Base-by-base conservation (phyloP, 1,140 invertebrate species). In the Zeugodacus cucurbitae region DNA sequence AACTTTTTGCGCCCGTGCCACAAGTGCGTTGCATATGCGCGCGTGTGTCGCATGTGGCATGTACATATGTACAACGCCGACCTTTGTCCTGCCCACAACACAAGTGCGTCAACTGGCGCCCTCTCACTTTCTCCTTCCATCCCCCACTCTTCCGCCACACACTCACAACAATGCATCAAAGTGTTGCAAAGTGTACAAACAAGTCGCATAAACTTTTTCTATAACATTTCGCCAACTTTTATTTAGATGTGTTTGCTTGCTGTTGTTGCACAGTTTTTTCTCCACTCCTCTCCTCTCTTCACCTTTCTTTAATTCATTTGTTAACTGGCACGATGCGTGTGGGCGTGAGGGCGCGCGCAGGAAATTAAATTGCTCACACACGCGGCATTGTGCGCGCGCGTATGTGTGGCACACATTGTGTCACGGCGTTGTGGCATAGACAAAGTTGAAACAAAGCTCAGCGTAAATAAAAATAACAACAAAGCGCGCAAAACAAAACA, bases 151-250 rank as follows among this genome's bases (percentile, higher is more conserved):
- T 41, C 0, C 74, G 26, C n/a, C 6, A 26, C 58, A 59, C 22
- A 48, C 74, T 82, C 37, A 54, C 74, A 44, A 54, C 44, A 82
- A 82, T 48, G n/a, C 74, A 54, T 82, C 41, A 44, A 82, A 82
- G 74, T 48, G 74, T 22, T 26, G 74, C 22, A 41, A 82, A 48
- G 74, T 48, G 41, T 82, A 82, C 10, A 82, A 82, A 54, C 74
- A 82, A 82, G 74, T 44, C 74, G 26, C 74, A 82, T 82, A 26
- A 82, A 48, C 74, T 82, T 82, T 82, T 82, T 82, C 74, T 82
- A 82, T 82, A 20, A n/a, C 8, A 54, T 82, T 82, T 34, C 44
- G 17, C 41, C 44, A 82, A 82, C 74, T 82, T 82, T 82, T 29
- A 82, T 82, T 82, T 82, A 82, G 74, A 20, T 74, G 34, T 74